Evolutionary conservation across 2,888 invertebrate species (phyloP).

Genomic region (Drosophila prostipennis): DNA sequence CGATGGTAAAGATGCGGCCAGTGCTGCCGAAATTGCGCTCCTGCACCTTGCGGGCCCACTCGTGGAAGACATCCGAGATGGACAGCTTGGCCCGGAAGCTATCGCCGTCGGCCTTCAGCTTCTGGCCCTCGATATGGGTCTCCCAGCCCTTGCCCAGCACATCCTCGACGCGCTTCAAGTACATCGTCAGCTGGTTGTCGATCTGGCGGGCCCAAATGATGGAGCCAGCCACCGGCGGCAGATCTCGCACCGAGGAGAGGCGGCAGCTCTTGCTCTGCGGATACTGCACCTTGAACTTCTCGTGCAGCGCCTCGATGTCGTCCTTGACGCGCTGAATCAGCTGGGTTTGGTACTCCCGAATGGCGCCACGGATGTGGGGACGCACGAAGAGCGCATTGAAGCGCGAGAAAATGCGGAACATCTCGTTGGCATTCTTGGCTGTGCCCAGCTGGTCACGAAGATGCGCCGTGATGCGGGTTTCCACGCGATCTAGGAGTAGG

Average conservation of each 20-base stretch:
- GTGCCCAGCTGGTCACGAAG: conserved; percentile 98
- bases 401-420: conserved; percentile 99
- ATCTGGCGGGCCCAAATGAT: conserved; percentile 99
- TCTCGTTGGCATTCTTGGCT: conserved; percentile 99
- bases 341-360: conserved; percentile 99
- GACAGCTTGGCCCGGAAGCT: conserved; percentile 98
- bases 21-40: conserved; percentile 97
- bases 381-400: conserved; percentile 99
- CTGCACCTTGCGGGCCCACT: conserved; percentile 98
- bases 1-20: conserved; percentile 97
- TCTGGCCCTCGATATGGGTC: conserved; percentile 99
- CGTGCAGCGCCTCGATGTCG: conserved; percentile 98
- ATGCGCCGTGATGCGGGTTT: conserved; percentile 98
- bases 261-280: conserved; percentile 96
- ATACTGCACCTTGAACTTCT: conserved; percentile 99
- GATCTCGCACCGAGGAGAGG: conserved; percentile 95
- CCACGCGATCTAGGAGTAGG: conserved; percentile 98
- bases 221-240: conserved; percentile 98
- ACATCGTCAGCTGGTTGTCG: conserved; percentile 97
- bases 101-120: conserved; percentile 98
- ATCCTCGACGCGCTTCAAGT: conserved; percentile 98
- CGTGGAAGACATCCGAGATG: conserved; percentile 98
- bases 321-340: conserved; percentile 99
- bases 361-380: conserved; percentile 99
- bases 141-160: conserved; percentile 99